These are phyloP conservation scores for Lagria hirta DNA, from an alignment of 2,888 invertebrate genomes.

Conservation along the genomic window DNA sequence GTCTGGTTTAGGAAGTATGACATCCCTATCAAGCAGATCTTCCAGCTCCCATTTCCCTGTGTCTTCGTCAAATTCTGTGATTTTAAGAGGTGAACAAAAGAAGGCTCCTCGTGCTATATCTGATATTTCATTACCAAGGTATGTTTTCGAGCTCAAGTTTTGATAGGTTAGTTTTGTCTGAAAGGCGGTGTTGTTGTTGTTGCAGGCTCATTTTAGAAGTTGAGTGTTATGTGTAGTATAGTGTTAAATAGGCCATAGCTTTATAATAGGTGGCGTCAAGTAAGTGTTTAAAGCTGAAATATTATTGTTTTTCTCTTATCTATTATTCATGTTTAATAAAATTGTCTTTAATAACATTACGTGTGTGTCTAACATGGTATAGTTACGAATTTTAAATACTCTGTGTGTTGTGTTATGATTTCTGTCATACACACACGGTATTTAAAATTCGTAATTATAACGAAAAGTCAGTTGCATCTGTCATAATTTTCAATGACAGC, in stretches of 20 bases:
- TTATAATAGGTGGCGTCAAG: slow-evolving; percentile 29
- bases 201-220: slow-evolving; percentile 45
- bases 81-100: slow-evolving; percentile 43
- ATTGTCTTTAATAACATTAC: slow-evolving; percentile 25
- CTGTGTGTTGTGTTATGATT: no score
- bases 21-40: slow-evolving; percentile 41
- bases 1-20: slow-evolving; percentile 40
- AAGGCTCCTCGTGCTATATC: slow-evolving; percentile 45
- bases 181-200: slow-evolving; percentile 30
- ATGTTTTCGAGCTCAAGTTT: slow-evolving; percentile 21
- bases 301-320: slow-evolving; percentile 11
- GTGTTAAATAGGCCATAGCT: slow-evolving; percentile 28
- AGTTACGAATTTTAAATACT: no score
- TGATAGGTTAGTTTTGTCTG: slow-evolving; percentile 9
- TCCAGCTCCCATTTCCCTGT: slow-evolving; percentile 39
- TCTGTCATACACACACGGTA: no score
- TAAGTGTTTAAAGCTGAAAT: slow-evolving; percentile 21
- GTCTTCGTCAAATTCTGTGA: slow-evolving; percentile 37
- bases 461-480: no score
- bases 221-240: slow-evolving; percentile 43
- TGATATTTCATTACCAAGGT: slow-evolving; percentile 51
- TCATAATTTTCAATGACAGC: no score
- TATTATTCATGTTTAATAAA: slow-evolving; percentile 21
- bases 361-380: slow-evolving; percentile 10
- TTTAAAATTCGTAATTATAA: no score